These are phyloP conservation scores for Petrophora chlorosata DNA, from an alignment of 2,888 invertebrate species.

Conservation along the genomic window DNA sequence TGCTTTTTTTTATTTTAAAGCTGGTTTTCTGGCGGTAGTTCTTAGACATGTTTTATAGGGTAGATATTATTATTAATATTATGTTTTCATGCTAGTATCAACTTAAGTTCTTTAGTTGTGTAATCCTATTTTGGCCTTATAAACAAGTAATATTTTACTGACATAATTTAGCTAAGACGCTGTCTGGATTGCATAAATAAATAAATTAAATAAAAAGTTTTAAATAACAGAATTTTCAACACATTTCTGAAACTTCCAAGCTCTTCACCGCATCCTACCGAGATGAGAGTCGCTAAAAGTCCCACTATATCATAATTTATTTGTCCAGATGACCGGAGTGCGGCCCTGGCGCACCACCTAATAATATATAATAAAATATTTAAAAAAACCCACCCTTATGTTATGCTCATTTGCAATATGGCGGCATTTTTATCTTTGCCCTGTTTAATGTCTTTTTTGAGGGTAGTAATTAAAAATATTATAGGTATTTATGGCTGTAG, in stretches of 20 bases:
- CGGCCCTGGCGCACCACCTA: slow-evolving; percentile 71
- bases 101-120: too few species aligned
- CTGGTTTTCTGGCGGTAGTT: too few species aligned
- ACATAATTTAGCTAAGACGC: too few species aligned
- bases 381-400: slow-evolving; percentile 53
- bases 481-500: slow-evolving; percentile 79
- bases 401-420: slow-evolving; percentile 77
- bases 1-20: too few species aligned
- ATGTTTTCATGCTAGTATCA: too few species aligned
- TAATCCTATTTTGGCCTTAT: too few species aligned
- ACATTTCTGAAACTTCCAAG: slow-evolving; percentile 12
- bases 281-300: slow-evolving; percentile 64
- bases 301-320: slow-evolving; percentile 82
- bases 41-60: too few species aligned
- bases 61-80: too few species aligned
- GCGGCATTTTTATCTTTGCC: slow-evolving; percentile 70
- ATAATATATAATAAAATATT: slow-evolving; percentile 70
- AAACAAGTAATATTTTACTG: too few species aligned
- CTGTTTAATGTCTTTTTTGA: slow-evolving; percentile 78
- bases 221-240: background rate
- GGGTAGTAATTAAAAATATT: slow-evolving; percentile 80
- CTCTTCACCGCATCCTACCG: slow-evolving; percentile 49
- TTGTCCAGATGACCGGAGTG: slow-evolving; percentile 78
- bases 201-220: background rate
- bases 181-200: too few species aligned